A percentile compares a stretch with the other conserved stretches of the same genome.
phyloP scores from a whole-genome alignment of 2,888 invertebrate species.

The Mongoloraphidia duomilia region DNA sequence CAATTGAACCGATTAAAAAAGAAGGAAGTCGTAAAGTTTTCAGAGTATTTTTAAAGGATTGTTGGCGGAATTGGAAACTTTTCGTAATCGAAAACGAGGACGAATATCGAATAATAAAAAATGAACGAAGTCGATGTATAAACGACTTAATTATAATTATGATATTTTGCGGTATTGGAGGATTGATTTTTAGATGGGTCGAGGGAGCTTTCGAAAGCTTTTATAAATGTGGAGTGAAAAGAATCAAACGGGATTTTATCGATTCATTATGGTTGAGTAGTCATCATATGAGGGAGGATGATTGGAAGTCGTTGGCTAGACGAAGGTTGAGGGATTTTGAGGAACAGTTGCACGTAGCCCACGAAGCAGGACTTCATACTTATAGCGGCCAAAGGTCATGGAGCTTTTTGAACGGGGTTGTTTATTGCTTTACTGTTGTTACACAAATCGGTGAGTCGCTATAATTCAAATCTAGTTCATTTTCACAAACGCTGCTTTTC shows the following conservation, averaged over 20 bases:
- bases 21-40: slow-evolving; percentile 9
- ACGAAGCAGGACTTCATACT: slow-evolving; percentile 69
- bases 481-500: no score
- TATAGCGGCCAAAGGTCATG: slow-evolving; percentile 76
- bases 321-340: slow-evolving; percentile 71
- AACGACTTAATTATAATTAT: slow-evolving; percentile 52
- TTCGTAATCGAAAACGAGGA: slow-evolving; percentile 42
- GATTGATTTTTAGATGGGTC: slow-evolving; percentile 62
- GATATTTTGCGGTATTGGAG: slow-evolving; percentile 64
- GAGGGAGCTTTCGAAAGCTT: slow-evolving; percentile 77
- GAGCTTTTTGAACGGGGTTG: slow-evolving; percentile 76
- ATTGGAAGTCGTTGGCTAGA: slow-evolving; percentile 78
- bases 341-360: slow-evolving; percentile 67
- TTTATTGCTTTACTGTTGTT: slow-evolving; percentile 74
- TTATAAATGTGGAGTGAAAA: slow-evolving; percentile 76
- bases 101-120: slow-evolving; percentile 38
- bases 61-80: slow-evolving; percentile 36
- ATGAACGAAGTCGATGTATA: slow-evolving; percentile 49
- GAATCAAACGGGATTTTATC: slow-evolving; percentile 74
- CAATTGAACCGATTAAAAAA: slow-evolving; percentile 15
- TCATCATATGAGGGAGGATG: slow-evolving; percentile 70
- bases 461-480: no score
- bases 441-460: slow-evolving; percentile 88
- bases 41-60: slow-evolving; percentile 19
- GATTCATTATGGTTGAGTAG: slow-evolving; percentile 70